Evolutionary conservation across 2,797 vertebrate genomes (phyloP).

Genomic region (Poecile montanus): DNA sequence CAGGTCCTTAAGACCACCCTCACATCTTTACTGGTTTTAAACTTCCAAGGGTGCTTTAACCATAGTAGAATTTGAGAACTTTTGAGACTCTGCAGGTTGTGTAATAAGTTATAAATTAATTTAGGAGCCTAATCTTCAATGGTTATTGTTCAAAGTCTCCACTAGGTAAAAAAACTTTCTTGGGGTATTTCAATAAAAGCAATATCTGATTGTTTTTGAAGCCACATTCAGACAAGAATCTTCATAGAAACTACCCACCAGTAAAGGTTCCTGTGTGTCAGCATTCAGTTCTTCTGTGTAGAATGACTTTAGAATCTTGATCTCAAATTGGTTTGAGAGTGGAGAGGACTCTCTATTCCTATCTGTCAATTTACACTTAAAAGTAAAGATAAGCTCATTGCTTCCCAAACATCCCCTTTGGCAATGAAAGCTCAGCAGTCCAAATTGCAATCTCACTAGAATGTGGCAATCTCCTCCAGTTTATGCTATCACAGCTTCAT

Average conservation of each 20-base stretch:
- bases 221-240: background rate
- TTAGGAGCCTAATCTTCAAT: background rate
- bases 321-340: background rate
- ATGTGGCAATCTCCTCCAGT: background rate
- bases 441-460: slow-evolving; percentile 19
- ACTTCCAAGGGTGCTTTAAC: background rate
- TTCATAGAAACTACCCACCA: background rate
- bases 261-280: background rate
- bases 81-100: background rate
- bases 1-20: background rate
- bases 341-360: background rate
- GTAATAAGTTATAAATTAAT: background rate
- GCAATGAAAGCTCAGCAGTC: slow-evolving; percentile 32
- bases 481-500: background rate
- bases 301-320: background rate
- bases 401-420: background rate
- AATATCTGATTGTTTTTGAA: background rate
- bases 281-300: background rate
- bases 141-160: background rate
- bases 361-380: slow-evolving; percentile 10
- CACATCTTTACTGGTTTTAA: background rate
- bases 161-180: background rate
- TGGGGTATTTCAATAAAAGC: background rate
- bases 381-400: slow-evolving; percentile 23
- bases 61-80: background rate